phyloP scores from a whole-genome alignment of 2,888 invertebrate species.

The Fabriciana adippe region DNA sequence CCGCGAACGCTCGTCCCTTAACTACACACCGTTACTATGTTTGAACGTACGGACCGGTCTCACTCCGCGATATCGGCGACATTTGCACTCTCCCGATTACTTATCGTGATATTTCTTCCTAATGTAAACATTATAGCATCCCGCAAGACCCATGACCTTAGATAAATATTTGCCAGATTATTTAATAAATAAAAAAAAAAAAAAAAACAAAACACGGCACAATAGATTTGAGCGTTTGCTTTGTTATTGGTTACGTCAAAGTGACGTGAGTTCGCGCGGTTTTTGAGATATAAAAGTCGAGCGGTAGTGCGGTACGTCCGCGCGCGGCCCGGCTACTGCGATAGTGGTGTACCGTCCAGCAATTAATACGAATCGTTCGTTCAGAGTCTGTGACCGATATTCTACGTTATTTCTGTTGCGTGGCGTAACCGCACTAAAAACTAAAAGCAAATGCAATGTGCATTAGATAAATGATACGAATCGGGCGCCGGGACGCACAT shows the following conservation, averaged over 20 bases:
- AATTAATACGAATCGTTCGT: conserved; percentile 76
- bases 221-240: conserved; percentile 18
- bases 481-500: conserved; percentile 47
- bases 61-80: conserved; percentile 51
- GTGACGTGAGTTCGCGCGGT: conserved; percentile 59
- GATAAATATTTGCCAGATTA: conserved; percentile 47
- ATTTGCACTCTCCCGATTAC: conserved; percentile 76
- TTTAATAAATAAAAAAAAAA: conserved; percentile 19
- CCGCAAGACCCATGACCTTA: conserved; percentile 58
- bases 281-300: conserved; percentile 52
- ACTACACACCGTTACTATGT: conserved; percentile 42
- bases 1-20: conserved; percentile 70
- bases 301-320: conserved; percentile 64
- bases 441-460: conserved; percentile 76
- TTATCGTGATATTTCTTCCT: conserved; percentile 69
- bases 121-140: conserved; percentile 55
- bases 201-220: conserved; percentile 24
- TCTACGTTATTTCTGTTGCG: conserved; percentile 78
- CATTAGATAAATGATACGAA: conserved; percentile 73
- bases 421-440: conserved; percentile 77
- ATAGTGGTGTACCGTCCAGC: conserved; percentile 60
- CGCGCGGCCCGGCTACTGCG: conserved; percentile 68
- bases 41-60: conserved; percentile 42
- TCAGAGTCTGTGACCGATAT: conserved; percentile 79
- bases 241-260: conserved; percentile 39